These are phyloP conservation scores for Tachina lurida DNA, from an alignment of 2,888 invertebrate species.

Conservation along the genomic window DNA sequence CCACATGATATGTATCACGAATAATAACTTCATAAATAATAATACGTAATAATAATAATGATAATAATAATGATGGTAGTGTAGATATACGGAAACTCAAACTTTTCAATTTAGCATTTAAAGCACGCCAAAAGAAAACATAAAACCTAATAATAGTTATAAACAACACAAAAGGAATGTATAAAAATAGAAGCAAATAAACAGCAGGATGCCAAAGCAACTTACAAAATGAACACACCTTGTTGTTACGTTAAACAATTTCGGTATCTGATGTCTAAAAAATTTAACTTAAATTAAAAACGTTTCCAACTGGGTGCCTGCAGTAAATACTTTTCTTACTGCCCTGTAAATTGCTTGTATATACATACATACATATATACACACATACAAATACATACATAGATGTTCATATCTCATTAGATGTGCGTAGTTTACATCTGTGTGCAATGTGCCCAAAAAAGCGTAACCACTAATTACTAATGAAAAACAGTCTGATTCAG, in stretches of 20 bases:
- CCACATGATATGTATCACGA: background rate
- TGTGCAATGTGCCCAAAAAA: no score
- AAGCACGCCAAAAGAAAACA: background rate
- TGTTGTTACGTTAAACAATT: background rate
- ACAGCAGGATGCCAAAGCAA: slow-evolving; percentile 19
- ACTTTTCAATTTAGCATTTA: background rate
- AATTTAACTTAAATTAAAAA: slow-evolving; percentile 31
- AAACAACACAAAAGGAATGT: background rate
- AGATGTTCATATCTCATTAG: background rate
- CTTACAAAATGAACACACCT: background rate
- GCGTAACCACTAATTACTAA: no score
- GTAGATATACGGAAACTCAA: background rate
- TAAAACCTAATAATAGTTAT: slow-evolving; percentile 1
- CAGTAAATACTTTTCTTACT: background rate
- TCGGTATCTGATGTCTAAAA: background rate
- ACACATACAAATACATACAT: background rate
- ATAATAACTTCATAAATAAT: background rate
- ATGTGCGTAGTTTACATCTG: no score
- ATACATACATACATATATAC: background rate
- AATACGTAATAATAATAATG: background rate
- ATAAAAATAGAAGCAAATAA: slow-evolving; percentile 11
- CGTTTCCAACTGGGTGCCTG: slow-evolving; percentile 34
- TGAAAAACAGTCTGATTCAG: no score
- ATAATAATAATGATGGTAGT: no score
- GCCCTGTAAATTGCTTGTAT: background rate